phyloP scores from a whole-genome alignment of 2,888 invertebrate species.

The Agrenia bidenticulata region DNA sequence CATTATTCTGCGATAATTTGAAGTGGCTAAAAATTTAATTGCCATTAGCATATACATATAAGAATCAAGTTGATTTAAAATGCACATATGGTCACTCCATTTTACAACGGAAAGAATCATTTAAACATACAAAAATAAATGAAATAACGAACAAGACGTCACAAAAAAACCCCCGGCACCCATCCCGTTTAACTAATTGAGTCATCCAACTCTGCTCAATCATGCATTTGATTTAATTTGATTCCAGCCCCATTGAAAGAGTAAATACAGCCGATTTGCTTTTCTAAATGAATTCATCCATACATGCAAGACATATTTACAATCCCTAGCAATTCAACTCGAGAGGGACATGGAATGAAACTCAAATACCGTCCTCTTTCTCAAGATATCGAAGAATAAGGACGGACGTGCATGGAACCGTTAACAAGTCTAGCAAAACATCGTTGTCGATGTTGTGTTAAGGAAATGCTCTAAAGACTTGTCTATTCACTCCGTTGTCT shows the following conservation, averaged over 20 bases:
- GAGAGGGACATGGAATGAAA: too few relatives aligned
- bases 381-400: background rate
- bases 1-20: too few relatives aligned
- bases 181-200: constrained; percentile 2
- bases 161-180: background rate
- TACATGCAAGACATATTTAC: too few relatives aligned
- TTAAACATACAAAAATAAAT: background rate
- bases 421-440: background rate
- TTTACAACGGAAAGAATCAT: too few relatives aligned
- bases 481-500: too few relatives aligned
- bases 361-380: too few relatives aligned
- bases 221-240: constrained; percentile 11
- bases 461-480: too few relatives aligned
- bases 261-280: background rate
- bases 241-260: background rate
- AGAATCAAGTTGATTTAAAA: too few relatives aligned
- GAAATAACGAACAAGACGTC: background rate
- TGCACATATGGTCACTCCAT: too few relatives aligned
- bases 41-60: background rate
- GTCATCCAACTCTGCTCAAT: background rate
- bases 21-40: too few relatives aligned
- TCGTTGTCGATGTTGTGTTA: background rate
- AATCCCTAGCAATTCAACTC: too few relatives aligned
- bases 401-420: background rate
- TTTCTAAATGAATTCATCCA: too few relatives aligned